Conservation (phyloP, 1,140 invertebrate genomes). For the Trichomalopsis sarcophagae region DNA sequence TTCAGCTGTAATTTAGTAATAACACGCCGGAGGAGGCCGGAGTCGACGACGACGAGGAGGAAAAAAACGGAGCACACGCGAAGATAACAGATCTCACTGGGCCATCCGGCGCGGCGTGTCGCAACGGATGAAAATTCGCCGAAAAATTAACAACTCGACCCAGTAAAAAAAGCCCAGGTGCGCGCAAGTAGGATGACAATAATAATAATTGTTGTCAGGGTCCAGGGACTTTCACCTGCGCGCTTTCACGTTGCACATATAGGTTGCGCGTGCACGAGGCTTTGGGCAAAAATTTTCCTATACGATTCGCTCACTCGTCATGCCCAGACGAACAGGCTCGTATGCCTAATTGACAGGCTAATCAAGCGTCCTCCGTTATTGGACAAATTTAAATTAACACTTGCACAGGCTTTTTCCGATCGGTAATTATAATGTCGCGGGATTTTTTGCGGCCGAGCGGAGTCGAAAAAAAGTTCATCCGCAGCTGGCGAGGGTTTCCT, state of each 20-base stretch:
- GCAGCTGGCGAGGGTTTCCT: neutral
- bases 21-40: neutral
- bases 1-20: neutral
- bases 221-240: slow-evolving; percentile 12
- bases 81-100: neutral
- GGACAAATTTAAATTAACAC: no score
- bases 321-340: no score
- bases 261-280: no score
- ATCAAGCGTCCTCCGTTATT: neutral
- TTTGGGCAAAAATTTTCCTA: no score
- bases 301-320: no score
- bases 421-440: no score
- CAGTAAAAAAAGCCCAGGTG: neutral
- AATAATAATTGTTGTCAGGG: slow-evolving; percentile 15
- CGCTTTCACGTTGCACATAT: neutral
- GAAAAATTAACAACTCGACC: neutral
- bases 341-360: no score
- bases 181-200: slow-evolving; percentile 19
- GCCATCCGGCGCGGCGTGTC: no score
- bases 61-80: neutral
- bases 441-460: no score
- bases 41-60: neutral
- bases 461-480: no score
- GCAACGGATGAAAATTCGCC: no score
- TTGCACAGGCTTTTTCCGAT: no score